Conservation (phyloP, 2,113 vertebrate species). For the Grammomys dolichurus region DNA sequence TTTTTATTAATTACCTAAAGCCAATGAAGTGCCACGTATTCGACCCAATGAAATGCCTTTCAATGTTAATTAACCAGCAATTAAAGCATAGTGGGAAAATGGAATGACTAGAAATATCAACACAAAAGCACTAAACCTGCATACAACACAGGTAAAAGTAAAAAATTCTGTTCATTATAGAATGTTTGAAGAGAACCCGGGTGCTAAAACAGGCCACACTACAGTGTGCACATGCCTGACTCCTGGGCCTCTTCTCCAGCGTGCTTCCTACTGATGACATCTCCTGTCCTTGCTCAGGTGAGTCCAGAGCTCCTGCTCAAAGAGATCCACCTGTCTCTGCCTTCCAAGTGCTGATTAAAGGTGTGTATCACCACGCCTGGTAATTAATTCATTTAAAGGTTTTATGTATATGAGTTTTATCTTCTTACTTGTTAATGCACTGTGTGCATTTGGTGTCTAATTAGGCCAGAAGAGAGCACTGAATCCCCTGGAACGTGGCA, state of each 20-base stretch:
- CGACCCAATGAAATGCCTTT: background rate
- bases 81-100: background rate
- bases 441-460: background rate
- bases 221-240: too few species aligned
- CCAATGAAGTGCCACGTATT: background rate
- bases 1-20: slow-evolving; percentile 38
- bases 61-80: slow-evolving; percentile 22
- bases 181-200: background rate
- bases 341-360: background rate
- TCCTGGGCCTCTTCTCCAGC: background rate
- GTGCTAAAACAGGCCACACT: background rate
- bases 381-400: background rate
- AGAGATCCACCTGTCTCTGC: background rate
- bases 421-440: background rate
- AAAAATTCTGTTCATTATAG: background rate
- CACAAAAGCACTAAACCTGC: background rate
- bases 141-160: background rate
- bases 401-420: too few species aligned
- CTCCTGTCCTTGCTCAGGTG: background rate
- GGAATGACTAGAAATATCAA: background rate
- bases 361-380: background rate
- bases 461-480: background rate
- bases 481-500: background rate
- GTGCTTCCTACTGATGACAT: background rate
- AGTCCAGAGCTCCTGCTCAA: background rate